phyloP scores from a whole-genome alignment of 2,888 invertebrate species.

The Sinodicranocentrus sp. region DNA sequence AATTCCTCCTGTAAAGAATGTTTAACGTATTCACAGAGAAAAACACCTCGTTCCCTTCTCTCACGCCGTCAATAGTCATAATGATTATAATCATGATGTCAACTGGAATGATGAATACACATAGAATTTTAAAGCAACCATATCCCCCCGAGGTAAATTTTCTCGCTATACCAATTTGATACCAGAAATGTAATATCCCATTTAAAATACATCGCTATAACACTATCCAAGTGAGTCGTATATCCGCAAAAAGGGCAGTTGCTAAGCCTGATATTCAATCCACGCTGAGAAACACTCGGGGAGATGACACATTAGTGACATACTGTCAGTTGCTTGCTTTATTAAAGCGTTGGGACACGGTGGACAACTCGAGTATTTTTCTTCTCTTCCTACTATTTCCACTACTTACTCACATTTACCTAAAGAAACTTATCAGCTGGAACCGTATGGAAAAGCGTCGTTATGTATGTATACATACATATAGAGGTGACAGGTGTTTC shows the following conservation, averaged over 20 bases:
- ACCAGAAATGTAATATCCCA: too few relatives aligned
- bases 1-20: background rate
- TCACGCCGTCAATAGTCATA: too few relatives aligned
- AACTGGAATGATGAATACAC: too few relatives aligned
- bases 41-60: background rate
- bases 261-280: constrained; percentile 1
- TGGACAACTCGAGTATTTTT: background rate
- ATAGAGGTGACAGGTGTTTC: constrained; percentile 26
- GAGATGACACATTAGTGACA: constrained; percentile 23
- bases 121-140: too few relatives aligned
- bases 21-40: background rate
- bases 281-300: constrained; percentile 2
- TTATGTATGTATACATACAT: too few relatives aligned
- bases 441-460: background rate
- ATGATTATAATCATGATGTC: too few relatives aligned
- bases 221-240: background rate
- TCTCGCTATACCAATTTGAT: too few relatives aligned
- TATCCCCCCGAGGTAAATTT: too few relatives aligned
- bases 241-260: too few relatives aligned
- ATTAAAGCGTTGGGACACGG: constrained; percentile 9
- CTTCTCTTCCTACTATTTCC: background rate
- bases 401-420: background rate
- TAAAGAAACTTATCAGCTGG: background rate
- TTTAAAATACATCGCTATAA: too few relatives aligned
- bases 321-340: constrained; percentile 13